Percentiles rank a stretch among this genome's conserved stretches.
Evolutionary conservation across 2,797 vertebrate species (phyloP).

Genomic region (Phrynocephalus vlangalii): DNA sequence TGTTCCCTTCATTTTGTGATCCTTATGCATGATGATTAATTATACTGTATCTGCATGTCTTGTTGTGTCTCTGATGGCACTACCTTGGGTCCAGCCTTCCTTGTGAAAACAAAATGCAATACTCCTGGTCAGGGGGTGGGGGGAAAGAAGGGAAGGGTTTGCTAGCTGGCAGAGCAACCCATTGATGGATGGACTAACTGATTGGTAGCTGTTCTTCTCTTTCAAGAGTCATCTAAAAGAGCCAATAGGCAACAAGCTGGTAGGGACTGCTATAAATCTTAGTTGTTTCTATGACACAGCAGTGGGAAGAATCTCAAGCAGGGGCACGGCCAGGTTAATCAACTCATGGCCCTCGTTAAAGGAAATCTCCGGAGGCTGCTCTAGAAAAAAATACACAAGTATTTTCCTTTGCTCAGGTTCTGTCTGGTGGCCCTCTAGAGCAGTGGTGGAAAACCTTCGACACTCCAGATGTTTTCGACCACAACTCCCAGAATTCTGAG

Average conservation of each 20-base stretch:
- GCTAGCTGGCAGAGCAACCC: background rate
- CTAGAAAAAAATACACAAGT: background rate
- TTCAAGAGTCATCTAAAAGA: background rate
- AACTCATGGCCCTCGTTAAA: background rate
- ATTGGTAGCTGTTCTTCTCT: background rate
- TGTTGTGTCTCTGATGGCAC: slow-evolving; percentile 3
- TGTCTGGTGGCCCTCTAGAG: background rate
- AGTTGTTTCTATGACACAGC: background rate
- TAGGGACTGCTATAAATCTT: background rate
- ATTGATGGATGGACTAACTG: background rate
- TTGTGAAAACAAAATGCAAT: background rate
- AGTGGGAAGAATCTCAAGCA: background rate
- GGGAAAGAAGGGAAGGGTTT: background rate
- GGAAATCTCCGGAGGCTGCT: background rate
- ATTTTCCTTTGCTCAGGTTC: background rate
- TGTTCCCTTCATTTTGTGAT: background rate
- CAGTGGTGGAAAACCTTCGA: background rate
- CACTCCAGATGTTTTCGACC: background rate
- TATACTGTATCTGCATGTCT: slow-evolving; percentile 7
- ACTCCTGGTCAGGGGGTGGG: background rate
- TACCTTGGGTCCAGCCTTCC: background rate
- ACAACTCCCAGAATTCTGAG: too few species aligned
- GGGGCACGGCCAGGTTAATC: background rate
- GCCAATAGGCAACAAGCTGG: background rate
- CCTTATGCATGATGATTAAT: background rate